Evolutionary conservation across 2,797 vertebrate species (phyloP), one percentile per base, ranked within the genome.

Genomic region (Sebastes baramenuke): DNA sequence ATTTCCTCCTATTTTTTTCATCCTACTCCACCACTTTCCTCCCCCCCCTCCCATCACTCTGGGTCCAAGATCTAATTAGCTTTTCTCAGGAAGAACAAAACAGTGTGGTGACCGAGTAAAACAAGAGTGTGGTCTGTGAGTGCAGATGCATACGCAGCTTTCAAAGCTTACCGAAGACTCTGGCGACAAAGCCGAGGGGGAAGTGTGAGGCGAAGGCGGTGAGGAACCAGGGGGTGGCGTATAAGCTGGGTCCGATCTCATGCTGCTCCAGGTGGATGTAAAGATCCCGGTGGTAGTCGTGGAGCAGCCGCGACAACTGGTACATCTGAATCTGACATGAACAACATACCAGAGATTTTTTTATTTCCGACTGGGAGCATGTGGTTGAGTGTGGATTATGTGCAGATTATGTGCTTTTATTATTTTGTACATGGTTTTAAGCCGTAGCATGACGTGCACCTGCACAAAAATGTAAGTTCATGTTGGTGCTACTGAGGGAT

Each of bases 191-290:
- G 62, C 98, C 98, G 0, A 99, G 95, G 0, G 98, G 98, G 92
- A 99, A 99, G 87, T 99, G 98, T 0, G 98, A 99, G 14, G 98
- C 97, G 42, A 99, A 99, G 89, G 97, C 95, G 0, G 98, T 99
- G 89, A 99, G 98, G 87, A 99, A 99, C 98, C 98, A 99, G 7
- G 98, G 98, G 1, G 98, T 98, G 9, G 98, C 98, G 8, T 99
- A 99, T 12, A 99, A 95, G 77, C 97, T 99, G 82, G 98, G 98
- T 4, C 98, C 97, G 1, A 99, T 98, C 94, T 99, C 98, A 3
- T 98, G 95, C 85, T 97, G 97, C 90, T 99, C 98, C 36, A 99
- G 92, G 91, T 99, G 98, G 83, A 90, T 93, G 86, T 99, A 97
- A 29, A 99, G 97, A 86, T 99, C 98, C 80, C 96, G 86, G 92